A percentile compares a stretch with the other conserved stretches of the same genome.
phyloP scores from a whole-genome alignment of 2,888 invertebrate genomes.

The Odontocolon sp. region DNA sequence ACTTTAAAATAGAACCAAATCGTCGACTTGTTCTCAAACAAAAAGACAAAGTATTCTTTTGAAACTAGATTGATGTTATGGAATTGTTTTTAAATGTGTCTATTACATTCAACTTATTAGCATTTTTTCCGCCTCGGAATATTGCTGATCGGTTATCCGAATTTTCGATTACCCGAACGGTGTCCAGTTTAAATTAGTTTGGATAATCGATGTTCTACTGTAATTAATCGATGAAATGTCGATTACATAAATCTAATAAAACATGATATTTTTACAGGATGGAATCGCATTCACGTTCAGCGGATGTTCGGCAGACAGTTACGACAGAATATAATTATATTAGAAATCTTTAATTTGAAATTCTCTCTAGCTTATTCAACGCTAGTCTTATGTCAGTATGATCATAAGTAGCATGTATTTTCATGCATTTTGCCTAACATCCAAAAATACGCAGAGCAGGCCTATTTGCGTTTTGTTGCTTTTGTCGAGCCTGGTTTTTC shows the following conservation, averaged over 20 bases:
- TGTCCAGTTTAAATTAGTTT: no score
- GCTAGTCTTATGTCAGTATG: slow-evolving; percentile 32
- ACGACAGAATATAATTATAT: slow-evolving; percentile 81
- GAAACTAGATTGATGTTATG: no score
- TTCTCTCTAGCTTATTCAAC: slow-evolving; percentile 20
- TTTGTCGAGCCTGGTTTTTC: no score
- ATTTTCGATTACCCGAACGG: no score
- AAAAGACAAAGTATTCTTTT: not conserved
- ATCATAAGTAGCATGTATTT: slow-evolving; percentile 1
- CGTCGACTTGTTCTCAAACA: not conserved
- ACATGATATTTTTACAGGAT: slow-evolving; percentile 82
- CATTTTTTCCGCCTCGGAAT: no score
- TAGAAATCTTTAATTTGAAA: not conserved
- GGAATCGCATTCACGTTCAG: slow-evolving; percentile 84
- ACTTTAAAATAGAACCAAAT: no score
- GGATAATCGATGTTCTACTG: no score
- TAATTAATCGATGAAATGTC: not conserved
- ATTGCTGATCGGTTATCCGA: no score
- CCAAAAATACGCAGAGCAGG: no score
- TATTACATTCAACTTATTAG: no score
- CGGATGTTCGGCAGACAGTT: slow-evolving; percentile 84
- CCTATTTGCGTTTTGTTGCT: no score
- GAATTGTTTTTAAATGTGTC: no score
- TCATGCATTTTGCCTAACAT: not conserved
- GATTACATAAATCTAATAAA: not conserved